These are phyloP conservation scores for Listronotus bonariensis DNA, from an alignment of 1,140 invertebrate species.

Conservation along the genomic window DNA sequence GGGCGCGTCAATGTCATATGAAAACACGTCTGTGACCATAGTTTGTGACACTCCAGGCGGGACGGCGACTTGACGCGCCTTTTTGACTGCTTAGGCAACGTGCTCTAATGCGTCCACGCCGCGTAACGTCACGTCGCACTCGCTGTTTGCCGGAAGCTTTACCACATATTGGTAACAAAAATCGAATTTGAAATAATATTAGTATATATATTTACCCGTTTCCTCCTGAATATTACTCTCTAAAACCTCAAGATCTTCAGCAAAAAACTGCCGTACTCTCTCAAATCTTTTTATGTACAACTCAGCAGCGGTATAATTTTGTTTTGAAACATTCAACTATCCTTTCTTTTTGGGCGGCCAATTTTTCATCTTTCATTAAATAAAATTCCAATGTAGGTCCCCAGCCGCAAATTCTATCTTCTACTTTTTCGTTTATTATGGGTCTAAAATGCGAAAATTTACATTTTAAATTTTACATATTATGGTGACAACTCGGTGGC, in stretches of 20 bases:
- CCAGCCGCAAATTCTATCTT: constrained; percentile 68
- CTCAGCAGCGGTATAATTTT: constrained; percentile 66
- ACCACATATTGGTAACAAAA: too few species aligned
- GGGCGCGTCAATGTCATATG: too few species aligned
- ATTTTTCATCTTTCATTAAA: constrained; percentile 66
- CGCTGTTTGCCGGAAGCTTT: too few species aligned
- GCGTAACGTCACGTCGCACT: too few species aligned
- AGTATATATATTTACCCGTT: constrained; percentile 36
- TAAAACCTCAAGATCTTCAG: constrained; percentile 69
- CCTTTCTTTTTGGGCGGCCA: constrained; percentile 60
- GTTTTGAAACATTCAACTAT: constrained; percentile 61
- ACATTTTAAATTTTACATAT: too few species aligned
- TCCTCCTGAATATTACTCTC: constrained; percentile 57
- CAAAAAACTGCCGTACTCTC: constrained; percentile 68
- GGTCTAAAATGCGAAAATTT: constrained; percentile 61
- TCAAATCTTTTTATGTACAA: constrained; percentile 71
- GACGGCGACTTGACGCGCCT: too few species aligned
- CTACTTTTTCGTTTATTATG: constrained; percentile 72
- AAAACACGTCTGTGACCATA: too few species aligned
- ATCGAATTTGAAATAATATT: too few species aligned
- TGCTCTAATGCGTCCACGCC: too few species aligned
- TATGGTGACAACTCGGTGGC: too few species aligned
- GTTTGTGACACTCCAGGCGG: too few species aligned
- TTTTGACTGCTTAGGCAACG: too few species aligned
- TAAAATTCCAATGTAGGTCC: constrained; percentile 68